Evolutionary conservation across 1,140 invertebrate species (phyloP), one percentile per base, ranked within the genome.

Genomic region (Watersipora subatra): DNA sequence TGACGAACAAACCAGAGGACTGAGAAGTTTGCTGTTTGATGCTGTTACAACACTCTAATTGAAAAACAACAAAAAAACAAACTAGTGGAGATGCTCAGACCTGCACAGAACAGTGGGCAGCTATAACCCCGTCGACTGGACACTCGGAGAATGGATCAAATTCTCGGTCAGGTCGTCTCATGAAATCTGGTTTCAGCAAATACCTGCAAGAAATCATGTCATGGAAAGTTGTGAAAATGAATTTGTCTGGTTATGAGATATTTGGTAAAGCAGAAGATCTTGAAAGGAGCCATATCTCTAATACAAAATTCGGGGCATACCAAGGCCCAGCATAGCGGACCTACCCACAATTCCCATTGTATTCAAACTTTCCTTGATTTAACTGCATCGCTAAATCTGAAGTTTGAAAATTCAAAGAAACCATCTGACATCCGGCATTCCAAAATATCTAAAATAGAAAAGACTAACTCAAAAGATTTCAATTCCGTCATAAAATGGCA

Each of bases 351-450:
- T 97, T 97, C 76, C 97, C 96, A 81, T 99, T 98, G 76, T 97
- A 97, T 79, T 99, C 97, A 82, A 99, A 99, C 84, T 99, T 99
- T 68, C 97, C 97, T 84, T 98, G 95, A 83, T 99, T 99, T 64
- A 99, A 83, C 83, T 99, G 97, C 94, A 99, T 98, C 17, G 94
- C 94, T 67, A 99, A 83, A 84, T 99, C 97, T 19, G 95, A 88
- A 17, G 96, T 99, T 86, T 99, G 97, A 82, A 99, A 99, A 83
- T 99, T 99, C n/a, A 99, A 83, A 0, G 97, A 95, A 17, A 99
- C 96, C 96, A 99, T 98, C 76, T 99, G 97, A 80, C 95, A 99
- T 0, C 97, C 97, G 2, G 94, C 94, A 80, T 99, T 99, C 97
- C 96, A 99, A 80, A 98, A 99, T 46, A 98, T 89, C 79, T 77